Conservation (phyloP, 1,140 invertebrate species). For the Drosophila sulfurigaster region DNA sequence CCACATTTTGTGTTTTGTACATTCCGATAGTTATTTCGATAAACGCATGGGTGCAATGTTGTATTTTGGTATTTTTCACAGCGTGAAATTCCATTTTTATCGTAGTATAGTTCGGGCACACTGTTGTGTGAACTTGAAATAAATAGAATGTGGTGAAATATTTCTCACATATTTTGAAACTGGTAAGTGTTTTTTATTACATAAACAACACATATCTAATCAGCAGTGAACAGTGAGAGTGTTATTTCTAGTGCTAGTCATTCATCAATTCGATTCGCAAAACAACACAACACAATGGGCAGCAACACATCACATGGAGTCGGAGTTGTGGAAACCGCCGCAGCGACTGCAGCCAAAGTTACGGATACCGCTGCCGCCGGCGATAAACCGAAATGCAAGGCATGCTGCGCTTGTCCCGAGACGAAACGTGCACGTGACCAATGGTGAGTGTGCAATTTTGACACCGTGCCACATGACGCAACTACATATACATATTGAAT, state of each 20-base stretch:
- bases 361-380: conserved; percentile 71
- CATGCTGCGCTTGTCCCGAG: conserved; percentile 99
- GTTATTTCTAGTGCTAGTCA: neutral
- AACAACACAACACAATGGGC: conserved; percentile 48
- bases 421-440: conserved; percentile 95
- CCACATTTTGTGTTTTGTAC: neutral
- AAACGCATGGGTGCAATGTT: conserved; percentile 16
- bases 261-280: neutral
- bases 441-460: conserved; percentile 88
- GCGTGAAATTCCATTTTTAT: too few species aligned
- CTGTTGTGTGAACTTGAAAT: conserved; percentile 58
- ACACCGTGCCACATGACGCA: conserved; percentile 48
- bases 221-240: neutral
- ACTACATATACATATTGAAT: conserved; percentile 15
- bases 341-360: conserved; percentile 69
- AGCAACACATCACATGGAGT: conserved; percentile 75
- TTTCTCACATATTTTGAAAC: conserved; percentile 35
- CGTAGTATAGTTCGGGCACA: neutral
- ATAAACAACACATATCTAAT: conserved; percentile 57
- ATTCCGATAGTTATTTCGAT: conserved; percentile 17
- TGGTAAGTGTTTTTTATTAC: conserved; percentile 68
- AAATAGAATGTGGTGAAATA: conserved; percentile 73
- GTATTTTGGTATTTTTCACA: conserved; percentile 21
- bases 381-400: conserved; percentile 91
- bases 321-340: conserved; percentile 68